Conservation (phyloP, 2,888 invertebrate species). For the Isotomurus palustris region DNA sequence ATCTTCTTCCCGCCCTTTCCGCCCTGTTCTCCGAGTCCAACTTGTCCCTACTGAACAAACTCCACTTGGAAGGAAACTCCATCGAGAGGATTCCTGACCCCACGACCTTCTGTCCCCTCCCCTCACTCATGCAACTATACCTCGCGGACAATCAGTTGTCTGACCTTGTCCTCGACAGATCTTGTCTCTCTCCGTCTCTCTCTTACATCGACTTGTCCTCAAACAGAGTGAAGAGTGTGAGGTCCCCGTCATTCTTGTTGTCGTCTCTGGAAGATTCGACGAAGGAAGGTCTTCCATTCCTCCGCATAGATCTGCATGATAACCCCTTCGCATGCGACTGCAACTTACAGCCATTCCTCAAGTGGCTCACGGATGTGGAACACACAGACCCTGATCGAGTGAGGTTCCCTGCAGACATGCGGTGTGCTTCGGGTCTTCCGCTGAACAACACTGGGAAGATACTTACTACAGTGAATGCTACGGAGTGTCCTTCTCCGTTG, state of each 20-base stretch:
- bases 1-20: conserved; percentile 63
- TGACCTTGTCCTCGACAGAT: conserved; percentile 60
- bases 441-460: conserved; percentile 46
- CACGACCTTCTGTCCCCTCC: conserved; percentile 66
- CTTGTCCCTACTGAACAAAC: conserved; percentile 61
- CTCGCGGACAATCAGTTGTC: conserved; percentile 57
- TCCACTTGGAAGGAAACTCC: conserved; percentile 72
- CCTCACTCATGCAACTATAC: conserved; percentile 62
- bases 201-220: conserved; percentile 64
- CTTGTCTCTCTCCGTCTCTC: conserved; percentile 62
- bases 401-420: conserved; percentile 56
- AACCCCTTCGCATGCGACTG: conserved; percentile 68
- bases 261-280: conserved; percentile 27
- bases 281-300: conserved; percentile 46
- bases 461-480: conserved; percentile 41
- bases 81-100: conserved; percentile 62
- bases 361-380: conserved; percentile 57
- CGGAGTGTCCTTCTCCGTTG: conserved; percentile 46
- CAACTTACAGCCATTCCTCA: conserved; percentile 56
- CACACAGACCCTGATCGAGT: conserved; percentile 25
- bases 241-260: conserved; percentile 49
- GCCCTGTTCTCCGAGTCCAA: conserved; percentile 64
- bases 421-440: conserved; percentile 53
- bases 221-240: conserved; percentile 61
- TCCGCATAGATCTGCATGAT: conserved; percentile 57